Conservation (phyloP, 2,888 invertebrate species). For the Morpho helenor region DNA sequence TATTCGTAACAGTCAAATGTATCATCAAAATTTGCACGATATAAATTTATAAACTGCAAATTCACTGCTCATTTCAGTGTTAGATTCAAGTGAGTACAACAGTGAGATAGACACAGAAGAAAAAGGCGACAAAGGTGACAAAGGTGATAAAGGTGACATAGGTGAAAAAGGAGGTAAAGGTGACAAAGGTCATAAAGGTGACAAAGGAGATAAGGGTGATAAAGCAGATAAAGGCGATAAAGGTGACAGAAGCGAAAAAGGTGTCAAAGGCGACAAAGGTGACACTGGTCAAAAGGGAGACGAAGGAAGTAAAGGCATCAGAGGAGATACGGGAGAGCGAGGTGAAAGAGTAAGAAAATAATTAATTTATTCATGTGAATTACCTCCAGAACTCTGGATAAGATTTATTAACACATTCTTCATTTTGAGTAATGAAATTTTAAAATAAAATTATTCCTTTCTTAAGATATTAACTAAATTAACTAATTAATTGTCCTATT, state of each 20-base stretch:
- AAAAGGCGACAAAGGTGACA: constrained; percentile 20
- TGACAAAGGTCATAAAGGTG: constrained; percentile 31
- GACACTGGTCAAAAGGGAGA: background rate
- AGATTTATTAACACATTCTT: too few species aligned
- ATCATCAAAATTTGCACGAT: too few species aligned
- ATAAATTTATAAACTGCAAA: too few species aligned
- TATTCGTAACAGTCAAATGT: too few species aligned
- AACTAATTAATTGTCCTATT: too few species aligned
- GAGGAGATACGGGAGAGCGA: constrained; percentile 13
- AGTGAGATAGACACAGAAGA: constrained; percentile 5
- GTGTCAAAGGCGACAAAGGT: constrained; percentile 10
- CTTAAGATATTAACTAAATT: too few species aligned
- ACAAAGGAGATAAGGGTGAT: background rate
- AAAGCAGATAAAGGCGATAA: constrained; percentile 14
- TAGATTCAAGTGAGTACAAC: background rate
- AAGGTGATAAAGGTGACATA: constrained; percentile 3
- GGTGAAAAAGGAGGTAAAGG: constrained; percentile 2
- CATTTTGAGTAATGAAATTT: too few species aligned
- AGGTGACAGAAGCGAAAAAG: constrained; percentile 18
- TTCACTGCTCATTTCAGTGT: too few species aligned
- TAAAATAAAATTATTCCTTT: too few species aligned
- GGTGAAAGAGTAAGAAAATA: constrained; percentile 2
- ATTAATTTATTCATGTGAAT: background rate
- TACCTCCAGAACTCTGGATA: too few species aligned
- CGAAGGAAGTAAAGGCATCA: constrained; percentile 29